phyloP scores from a whole-genome alignment of 2,113 vertebrate species.

The Cacatua alba region DNA sequence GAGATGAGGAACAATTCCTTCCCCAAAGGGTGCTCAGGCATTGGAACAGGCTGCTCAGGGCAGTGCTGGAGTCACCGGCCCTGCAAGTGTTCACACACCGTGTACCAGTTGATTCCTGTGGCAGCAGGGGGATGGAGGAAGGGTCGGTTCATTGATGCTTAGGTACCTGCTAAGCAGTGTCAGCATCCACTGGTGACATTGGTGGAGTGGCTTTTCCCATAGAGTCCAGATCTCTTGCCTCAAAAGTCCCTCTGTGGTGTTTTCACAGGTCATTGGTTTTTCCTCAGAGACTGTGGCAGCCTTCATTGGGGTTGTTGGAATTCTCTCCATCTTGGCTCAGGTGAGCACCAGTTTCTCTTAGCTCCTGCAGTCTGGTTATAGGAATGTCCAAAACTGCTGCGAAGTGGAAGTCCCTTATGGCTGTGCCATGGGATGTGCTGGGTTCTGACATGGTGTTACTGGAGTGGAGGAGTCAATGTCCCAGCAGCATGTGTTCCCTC shows the following conservation, averaged over 20 bases:
- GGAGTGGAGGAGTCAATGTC: neutral
- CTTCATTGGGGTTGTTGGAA: slow-evolving; percentile 90
- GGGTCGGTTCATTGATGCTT: neutral
- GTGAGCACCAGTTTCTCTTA: slow-evolving; percentile 65
- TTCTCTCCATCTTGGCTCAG: slow-evolving; percentile 92
- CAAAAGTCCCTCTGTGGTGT: neutral
- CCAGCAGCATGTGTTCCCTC: neutral
- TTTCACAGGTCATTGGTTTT: slow-evolving; percentile 86
- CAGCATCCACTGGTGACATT: neutral
- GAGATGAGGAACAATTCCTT: too few relatives aligned
- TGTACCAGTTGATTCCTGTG: neutral
- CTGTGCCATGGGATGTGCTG: neutral
- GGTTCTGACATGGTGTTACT: neutral
- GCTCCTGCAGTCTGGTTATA: neutral
- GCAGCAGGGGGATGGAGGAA: neutral
- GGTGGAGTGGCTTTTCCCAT: neutral
- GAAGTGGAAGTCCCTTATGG: neutral
- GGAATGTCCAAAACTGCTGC: neutral
- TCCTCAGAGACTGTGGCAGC: slow-evolving; percentile 88
- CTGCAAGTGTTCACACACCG: neutral
- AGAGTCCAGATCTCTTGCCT: neutral
- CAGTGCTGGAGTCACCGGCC: too few relatives aligned
- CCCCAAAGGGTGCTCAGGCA: too few relatives aligned
- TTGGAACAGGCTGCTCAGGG: too few relatives aligned
- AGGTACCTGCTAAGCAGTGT: neutral